A percentile compares a stretch with the other conserved stretches of the same genome.
Evolutionary conservation across 2,797 vertebrate species (phyloP).

Genomic region (Silurus aristotelis): DNA sequence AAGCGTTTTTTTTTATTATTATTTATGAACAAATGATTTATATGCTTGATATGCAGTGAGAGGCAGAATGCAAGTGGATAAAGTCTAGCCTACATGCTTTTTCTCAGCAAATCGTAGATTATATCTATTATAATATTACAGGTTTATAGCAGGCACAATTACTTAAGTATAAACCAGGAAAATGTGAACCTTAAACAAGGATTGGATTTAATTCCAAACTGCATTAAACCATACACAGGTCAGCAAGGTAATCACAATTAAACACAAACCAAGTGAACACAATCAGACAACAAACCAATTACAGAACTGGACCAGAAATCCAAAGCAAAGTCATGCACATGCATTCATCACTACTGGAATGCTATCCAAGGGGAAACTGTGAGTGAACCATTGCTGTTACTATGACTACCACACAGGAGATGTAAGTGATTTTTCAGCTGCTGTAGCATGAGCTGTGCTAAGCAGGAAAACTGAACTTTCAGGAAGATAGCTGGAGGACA

Average conservation of each 20-base stretch:
- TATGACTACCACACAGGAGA: neutral
- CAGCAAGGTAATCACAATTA: neutral
- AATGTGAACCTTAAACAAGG: neutral
- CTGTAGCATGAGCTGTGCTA: neutral
- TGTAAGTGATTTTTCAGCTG: neutral
- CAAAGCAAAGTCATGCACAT: neutral
- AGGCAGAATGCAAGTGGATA: neutral
- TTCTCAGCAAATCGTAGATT: neutral
- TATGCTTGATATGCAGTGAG: neutral
- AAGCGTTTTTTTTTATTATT: neutral
- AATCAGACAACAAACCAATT: neutral
- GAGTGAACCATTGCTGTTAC: neutral
- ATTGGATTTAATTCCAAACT: neutral
- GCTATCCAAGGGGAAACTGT: neutral
- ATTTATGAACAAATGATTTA: neutral
- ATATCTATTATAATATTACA: neutral
- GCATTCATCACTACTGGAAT: neutral
- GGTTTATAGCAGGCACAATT: neutral
- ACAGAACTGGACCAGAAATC: neutral
- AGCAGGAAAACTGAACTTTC: neutral
- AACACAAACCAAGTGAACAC: constrained; percentile 7
- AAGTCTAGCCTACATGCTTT: neutral
- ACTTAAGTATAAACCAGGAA: neutral
- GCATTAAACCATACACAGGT: neutral
- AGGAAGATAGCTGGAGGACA: neutral